Percentiles rank a stretch among this genome's conserved stretches.
Evolutionary conservation across 2,113 vertebrate species (phyloP).

Genomic region (Engystomops pustulosus): DNA sequence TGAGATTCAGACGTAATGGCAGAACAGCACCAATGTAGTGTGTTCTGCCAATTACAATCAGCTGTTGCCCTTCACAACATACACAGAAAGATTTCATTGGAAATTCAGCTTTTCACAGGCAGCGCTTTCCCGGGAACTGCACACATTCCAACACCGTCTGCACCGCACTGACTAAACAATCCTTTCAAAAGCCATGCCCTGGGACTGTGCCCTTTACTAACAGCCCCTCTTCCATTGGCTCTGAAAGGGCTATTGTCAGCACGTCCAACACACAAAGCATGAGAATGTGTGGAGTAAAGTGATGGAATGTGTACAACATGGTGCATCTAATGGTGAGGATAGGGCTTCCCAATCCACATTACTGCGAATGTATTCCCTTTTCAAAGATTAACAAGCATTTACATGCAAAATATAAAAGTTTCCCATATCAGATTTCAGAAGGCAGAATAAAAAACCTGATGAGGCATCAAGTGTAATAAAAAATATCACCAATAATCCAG

Average conservation of each 20-base stretch:
- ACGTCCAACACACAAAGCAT: neutral
- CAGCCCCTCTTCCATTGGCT: constrained; percentile 9
- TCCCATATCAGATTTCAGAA: no score
- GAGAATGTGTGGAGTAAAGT: constrained; percentile 6
- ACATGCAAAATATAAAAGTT: no score
- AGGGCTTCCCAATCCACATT: no score
- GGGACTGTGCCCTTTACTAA: neutral
- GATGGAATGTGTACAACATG: constrained; percentile 1
- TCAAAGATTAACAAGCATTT: no score
- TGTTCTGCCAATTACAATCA: constrained; percentile 39
- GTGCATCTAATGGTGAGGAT: neutral
- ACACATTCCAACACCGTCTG: constrained; percentile 47
- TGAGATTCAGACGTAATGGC: neutral
- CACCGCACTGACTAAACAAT: constrained; percentile 41
- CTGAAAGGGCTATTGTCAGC: constrained; percentile 31
- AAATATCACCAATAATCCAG: no score
- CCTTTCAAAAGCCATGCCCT: constrained; percentile 26
- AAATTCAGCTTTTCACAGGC: constrained; percentile 38
- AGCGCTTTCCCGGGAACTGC: constrained; percentile 24
- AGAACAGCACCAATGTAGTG: neutral
- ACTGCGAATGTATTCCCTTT: no score
- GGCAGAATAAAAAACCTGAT: no score
- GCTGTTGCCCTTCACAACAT: constrained; percentile 29
- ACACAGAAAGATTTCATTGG: constrained; percentile 42
- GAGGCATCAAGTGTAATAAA: no score